Evolutionary conservation across 1,140 invertebrate genomes (phyloP), one percentile per base, ranked within the genome.

Genomic region (Diorhabda carinulata): DNA sequence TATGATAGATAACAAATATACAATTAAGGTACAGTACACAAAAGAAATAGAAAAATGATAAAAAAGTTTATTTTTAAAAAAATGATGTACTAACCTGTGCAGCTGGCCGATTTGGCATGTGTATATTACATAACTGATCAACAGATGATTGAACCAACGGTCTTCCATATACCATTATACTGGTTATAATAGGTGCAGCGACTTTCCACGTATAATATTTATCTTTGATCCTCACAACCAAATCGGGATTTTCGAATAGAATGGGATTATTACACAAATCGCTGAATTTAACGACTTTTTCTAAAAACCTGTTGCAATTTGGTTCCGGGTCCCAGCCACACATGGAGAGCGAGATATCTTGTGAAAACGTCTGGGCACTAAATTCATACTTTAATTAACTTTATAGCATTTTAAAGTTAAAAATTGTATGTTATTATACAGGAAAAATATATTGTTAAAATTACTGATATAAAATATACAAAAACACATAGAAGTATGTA

Each of bases 161-260:
- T 75, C 92, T 88, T 77, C 95, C 88, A 84, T 92, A 98, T 68
- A 91, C 88, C 41, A 94, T 86, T 56, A 92, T 84, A 62, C 92
- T 93, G 76, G 97, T 87, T 69, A 98, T 86, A 74, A 96, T 90
- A 8, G 96, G 93, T 69, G 90, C 91, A 69, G 95, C 96, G 57
- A 90, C 89, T 65, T 88, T 82, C 95, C 96, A 98, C 77, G 91
- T 94, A 83, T 95, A 93, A 82, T 89, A 93, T 83, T 95, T 94
- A 69, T 90, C 90, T 76, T 90, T 91, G 47, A 98, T 88, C 78
- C 93, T 90, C 70, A 97, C 90, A 25, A 98, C 91, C 65, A 98
- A 85, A 78, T 93, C 91, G 40, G 93, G 92, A 81, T 95, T 91
- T 67, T 90, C 87, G 59, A 95, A 86, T 59, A 97, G 79, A 69